Evolutionary conservation across 2,888 invertebrate species (phyloP).

Genomic region (Cheilosia vulpina): DNA sequence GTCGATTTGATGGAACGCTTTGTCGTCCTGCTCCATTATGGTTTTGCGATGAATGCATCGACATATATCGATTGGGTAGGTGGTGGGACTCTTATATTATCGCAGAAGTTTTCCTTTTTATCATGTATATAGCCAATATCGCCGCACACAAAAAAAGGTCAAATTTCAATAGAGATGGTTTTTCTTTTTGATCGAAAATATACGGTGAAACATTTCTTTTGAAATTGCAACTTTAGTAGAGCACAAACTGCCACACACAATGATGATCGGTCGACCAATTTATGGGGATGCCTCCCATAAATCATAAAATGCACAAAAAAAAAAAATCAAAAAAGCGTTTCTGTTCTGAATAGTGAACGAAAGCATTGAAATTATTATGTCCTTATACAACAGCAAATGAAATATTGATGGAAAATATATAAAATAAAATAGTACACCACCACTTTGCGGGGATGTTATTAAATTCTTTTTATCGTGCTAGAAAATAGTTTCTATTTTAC

Average conservation of each 20-base stretch:
- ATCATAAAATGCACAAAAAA: slow-evolving; percentile 21
- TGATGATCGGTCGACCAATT: slow-evolving; percentile 71
- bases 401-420: slow-evolving; percentile 23
- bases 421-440: slow-evolving; percentile 18
- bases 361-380: slow-evolving; percentile 68
- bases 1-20: slow-evolving; percentile 37
- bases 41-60: slow-evolving; percentile 25
- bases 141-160: slow-evolving; percentile 58
- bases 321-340: slow-evolving; percentile 24
- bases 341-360: slow-evolving; percentile 64
- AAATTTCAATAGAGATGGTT: slow-evolving; percentile 40
- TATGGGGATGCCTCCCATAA: slow-evolving; percentile 43
- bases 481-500: slow-evolving; percentile 39
- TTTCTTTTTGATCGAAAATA: slow-evolving; percentile 39
- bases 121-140: slow-evolving; percentile 5
- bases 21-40: slow-evolving; percentile 21
- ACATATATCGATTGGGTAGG: slow-evolving; percentile 51
- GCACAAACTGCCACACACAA: slow-evolving; percentile 64
- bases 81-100: slow-evolving; percentile 1
- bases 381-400: slow-evolving; percentile 37
- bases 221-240: slow-evolving; percentile 67
- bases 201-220: slow-evolving; percentile 27
- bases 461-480: slow-evolving; percentile 11
- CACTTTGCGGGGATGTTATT: slow-evolving; percentile 63
- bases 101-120: background rate